Evolutionary conservation across 2,113 vertebrate species (phyloP), one percentile per base, ranked within the genome.

Genomic region (Crocuta crocuta): DNA sequence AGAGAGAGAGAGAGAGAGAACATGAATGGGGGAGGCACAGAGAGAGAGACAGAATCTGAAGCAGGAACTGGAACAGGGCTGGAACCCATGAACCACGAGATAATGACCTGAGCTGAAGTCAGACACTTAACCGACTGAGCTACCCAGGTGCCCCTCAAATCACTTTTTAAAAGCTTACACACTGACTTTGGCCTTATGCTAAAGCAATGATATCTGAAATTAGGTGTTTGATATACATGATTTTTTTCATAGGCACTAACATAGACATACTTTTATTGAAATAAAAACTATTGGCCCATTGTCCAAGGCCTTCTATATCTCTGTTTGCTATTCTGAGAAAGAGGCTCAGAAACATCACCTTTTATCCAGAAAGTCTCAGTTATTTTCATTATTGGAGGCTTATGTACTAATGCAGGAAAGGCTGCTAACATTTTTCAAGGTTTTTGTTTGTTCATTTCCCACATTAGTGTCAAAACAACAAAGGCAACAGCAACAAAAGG

Each of bases 81-180:
- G 53, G 16, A 61, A 61, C 58, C 58, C 58, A 61, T 21, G 5
- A 61, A 61, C 58, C 58, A 23, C 7, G 21, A 61, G 21, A 61
- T 61, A 21, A 61, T 61, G 58, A 61, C 58, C 21, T 23, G 21
- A 61, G 58, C 19, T 8, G 8, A 61, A 61, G 21, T 61, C 7
- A 17, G 7, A 61, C 21, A 9, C 58, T 61, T 61, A 61, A 61
- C 21, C 9, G 8, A 61, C 58, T 61, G 19, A 23, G 21, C 58
- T 21, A 61, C 21, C 58, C 21, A 61, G 58, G 21, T 23, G 7
- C 21, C 21, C 21, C 58, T 61, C 74, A 78, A 17, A 7, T 86
- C 8, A 31, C 5, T 63, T 94, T 73, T 91, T 53, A 71, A 80
- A 95, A 58, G 66, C 43, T 97, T 71, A n/a, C 89, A 65, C 85